A percentile compares a stretch with the other conserved stretches of the same genome.
phyloP scores from a whole-genome alignment of 2,888 invertebrate species.

The Eustalomyia histrio region DNA sequence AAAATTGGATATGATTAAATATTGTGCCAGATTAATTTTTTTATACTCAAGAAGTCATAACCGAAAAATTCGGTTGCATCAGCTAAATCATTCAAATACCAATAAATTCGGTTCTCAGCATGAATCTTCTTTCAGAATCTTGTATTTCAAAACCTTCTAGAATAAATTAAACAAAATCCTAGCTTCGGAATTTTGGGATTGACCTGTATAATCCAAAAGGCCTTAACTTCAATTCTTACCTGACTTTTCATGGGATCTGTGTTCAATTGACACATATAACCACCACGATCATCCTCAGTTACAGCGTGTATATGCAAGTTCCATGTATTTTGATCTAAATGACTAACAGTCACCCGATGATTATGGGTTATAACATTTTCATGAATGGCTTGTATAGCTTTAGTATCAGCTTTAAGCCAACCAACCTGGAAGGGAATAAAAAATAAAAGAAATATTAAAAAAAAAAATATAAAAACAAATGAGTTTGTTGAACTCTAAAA shows the following conservation, averaged over 20 bases:
- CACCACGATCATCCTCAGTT: constrained; percentile 92
- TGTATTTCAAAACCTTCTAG: no score
- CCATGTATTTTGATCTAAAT: constrained; percentile 92
- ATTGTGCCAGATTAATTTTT: no score
- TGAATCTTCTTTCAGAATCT: no score
- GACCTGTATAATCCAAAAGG: no score
- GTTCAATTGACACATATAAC: constrained; percentile 97
- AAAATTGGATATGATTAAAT: no score
- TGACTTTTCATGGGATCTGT: constrained; percentile 97
- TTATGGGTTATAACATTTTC: constrained; percentile 96
- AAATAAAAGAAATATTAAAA: background rate
- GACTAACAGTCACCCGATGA: constrained; percentile 90
- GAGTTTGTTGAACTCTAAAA: constrained; percentile 62
- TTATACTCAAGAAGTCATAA: no score
- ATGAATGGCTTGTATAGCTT: constrained; percentile 95
- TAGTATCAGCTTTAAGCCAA: constrained; percentile 95
- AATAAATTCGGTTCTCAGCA: no score
- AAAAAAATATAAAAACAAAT: constrained; percentile 41
- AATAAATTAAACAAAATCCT: no score
- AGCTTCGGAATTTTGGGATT: no score
- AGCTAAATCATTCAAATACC: no score
- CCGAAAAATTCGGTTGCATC: no score
- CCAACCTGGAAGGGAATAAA: constrained; percentile 84
- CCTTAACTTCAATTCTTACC: constrained; percentile 81
- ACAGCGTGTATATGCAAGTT: constrained; percentile 92